Conservation (phyloP, 2,797 vertebrate genomes). For the Lemur catta region DNA sequence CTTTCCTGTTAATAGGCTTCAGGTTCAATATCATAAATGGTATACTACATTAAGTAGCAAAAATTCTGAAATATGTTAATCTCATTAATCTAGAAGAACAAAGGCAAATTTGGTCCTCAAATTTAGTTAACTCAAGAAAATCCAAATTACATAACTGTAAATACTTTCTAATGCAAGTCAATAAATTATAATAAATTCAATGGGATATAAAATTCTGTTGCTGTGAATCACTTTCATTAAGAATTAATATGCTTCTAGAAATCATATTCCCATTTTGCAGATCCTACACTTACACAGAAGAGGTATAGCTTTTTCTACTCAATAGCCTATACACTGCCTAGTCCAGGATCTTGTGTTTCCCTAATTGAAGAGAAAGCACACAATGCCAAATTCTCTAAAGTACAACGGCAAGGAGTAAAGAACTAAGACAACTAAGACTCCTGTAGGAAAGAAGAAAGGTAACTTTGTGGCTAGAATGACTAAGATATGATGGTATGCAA, state of each 20-base stretch:
- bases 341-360: neutral
- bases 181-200: conserved; percentile 33
- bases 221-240: neutral
- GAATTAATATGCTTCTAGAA: conserved; percentile 17
- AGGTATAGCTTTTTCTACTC: neutral
- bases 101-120: conserved; percentile 1
- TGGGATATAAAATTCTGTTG: neutral
- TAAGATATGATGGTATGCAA: conserved; percentile 8
- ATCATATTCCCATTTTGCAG: conserved; percentile 25
- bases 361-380: neutral
- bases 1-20: neutral
- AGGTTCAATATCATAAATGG: neutral
- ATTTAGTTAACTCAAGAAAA: conserved; percentile 40
- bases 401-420: neutral
- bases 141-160: neutral
- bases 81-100: neutral
- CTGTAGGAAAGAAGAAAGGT: neutral
- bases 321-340: neutral
- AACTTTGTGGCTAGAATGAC: neutral
- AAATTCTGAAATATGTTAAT: conserved; percentile 34
- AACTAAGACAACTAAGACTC: neutral
- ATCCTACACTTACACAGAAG: neutral
- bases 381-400: conserved; percentile 1
- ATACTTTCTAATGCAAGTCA: neutral
- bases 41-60: neutral